Evolutionary conservation across 2,888 invertebrate species (phyloP).

Genomic region (Dysmachus trigonus): DNA sequence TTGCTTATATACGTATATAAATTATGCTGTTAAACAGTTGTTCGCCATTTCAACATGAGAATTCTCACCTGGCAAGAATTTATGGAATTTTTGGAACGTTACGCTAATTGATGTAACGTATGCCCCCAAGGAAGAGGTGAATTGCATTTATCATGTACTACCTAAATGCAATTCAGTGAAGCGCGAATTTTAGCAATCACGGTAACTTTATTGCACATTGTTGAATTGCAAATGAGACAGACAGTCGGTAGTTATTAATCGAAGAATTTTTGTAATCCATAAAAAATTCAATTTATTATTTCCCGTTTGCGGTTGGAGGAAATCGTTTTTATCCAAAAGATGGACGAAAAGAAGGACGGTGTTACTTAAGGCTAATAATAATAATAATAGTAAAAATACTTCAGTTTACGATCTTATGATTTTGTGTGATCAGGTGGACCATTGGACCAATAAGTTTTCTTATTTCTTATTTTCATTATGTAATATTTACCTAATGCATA

Average conservation of each 20-base stretch:
- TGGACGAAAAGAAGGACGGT: too few relatives aligned
- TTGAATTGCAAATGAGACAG: not conserved
- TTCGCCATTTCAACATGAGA: constrained; percentile 5
- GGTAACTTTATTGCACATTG: not conserved
- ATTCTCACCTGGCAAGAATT: not conserved
- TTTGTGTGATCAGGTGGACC: too few relatives aligned
- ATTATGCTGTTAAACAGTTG: not conserved
- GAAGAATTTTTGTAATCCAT: not conserved
- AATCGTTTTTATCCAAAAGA: not conserved
- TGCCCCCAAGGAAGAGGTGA: not conserved
- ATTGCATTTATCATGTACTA: not conserved
- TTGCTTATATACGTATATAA: not conserved
- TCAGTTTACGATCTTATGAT: too few relatives aligned
- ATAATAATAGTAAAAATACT: too few relatives aligned
- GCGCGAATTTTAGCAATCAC: not conserved
- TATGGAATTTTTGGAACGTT: not conserved
- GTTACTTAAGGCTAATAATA: too few relatives aligned
- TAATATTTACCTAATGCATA: too few relatives aligned
- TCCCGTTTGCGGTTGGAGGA: not conserved
- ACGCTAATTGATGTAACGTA: not conserved
- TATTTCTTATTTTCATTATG: too few relatives aligned
- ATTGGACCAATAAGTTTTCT: too few relatives aligned
- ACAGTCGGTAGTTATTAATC: not conserved
- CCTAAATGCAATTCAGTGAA: not conserved
- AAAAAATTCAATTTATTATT: not conserved